Evolutionary conservation across 2,797 vertebrate species (phyloP).

Genomic region (Arrhamphus sclerolepis): DNA sequence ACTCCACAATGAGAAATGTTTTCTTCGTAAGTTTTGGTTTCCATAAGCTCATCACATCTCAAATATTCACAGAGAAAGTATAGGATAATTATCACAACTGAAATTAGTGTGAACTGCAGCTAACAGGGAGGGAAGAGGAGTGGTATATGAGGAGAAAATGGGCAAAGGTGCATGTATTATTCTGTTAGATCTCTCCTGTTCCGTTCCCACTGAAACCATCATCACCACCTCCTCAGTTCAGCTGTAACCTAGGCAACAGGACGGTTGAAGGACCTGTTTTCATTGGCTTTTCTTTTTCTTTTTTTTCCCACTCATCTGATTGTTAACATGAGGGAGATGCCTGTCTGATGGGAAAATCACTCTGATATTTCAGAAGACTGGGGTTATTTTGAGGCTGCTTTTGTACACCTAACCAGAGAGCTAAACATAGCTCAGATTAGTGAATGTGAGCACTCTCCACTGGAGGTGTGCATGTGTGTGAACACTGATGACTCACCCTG

Average conservation of each 20-base stretch:
- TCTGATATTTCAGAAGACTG: not conserved
- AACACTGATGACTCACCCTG: conserved; percentile 40
- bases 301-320: conserved; percentile 19
- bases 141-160: conserved; percentile 18
- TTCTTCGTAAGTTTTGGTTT: not conserved
- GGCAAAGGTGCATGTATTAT: conserved; percentile 59
- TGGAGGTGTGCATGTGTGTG: conserved; percentile 9
- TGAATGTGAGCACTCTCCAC: conserved; percentile 23
- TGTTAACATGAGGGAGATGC: conserved; percentile 7
- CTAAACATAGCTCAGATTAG: conserved; percentile 51
- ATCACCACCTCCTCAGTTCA: conserved; percentile 41
- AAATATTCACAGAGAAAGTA: conserved; percentile 8
- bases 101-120: conserved; percentile 13
- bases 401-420: conserved; percentile 34
- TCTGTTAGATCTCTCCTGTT: conserved; percentile 59
- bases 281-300: conserved; percentile 1
- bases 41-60: no score
- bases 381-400: conserved; percentile 24
- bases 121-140: conserved; percentile 1
- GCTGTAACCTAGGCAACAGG: conserved; percentile 71
- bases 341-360: conserved; percentile 1
- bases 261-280: conserved; percentile 26
- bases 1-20: conserved; percentile 5
- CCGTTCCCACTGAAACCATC: conserved; percentile 49
- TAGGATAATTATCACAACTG: conserved; percentile 22